phyloP scores from a whole-genome alignment of 1,140 invertebrate species.

The Achatina immaculata region DNA sequence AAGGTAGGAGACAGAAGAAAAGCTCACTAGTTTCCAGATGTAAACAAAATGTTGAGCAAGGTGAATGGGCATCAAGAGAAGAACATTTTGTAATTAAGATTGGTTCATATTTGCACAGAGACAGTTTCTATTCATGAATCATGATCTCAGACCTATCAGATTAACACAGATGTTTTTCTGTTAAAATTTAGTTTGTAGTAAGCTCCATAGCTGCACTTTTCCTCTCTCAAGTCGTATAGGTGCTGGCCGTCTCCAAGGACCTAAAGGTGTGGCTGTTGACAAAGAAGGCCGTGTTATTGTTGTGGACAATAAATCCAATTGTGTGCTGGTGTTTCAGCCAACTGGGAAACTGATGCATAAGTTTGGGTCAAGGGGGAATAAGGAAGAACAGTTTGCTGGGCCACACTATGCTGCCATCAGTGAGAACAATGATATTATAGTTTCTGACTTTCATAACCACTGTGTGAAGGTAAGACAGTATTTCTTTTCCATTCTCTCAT shows the following conservation, averaged over 20 bases:
- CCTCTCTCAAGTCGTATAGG: conserved; percentile 74
- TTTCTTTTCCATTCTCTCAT: too few species aligned
- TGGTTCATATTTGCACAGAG: too few species aligned
- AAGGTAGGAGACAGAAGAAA: too few species aligned
- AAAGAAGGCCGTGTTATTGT: conserved; percentile 75
- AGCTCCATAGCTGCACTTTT: too few species aligned
- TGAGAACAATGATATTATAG: conserved; percentile 73
- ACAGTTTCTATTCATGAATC: too few species aligned
- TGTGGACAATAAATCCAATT: conserved; percentile 77
- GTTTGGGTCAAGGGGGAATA: conserved; percentile 70
- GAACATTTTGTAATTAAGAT: too few species aligned
- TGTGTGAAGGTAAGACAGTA: conserved; percentile 70
- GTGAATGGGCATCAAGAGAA: too few species aligned
- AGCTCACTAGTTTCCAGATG: too few species aligned
- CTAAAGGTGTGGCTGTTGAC: conserved; percentile 75
- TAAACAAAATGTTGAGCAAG: too few species aligned
- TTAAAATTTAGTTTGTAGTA: too few species aligned
- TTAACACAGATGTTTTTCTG: too few species aligned
- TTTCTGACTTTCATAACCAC: conserved; percentile 77
- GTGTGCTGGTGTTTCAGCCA: conserved; percentile 74
- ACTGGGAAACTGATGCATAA: conserved; percentile 72
- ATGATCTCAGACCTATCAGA: too few species aligned
- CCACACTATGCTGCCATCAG: conserved; percentile 77
- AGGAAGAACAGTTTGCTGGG: conserved; percentile 75
- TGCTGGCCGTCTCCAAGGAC: conserved; percentile 74